These are phyloP conservation scores for Gasterosteus nipponicus DNA, from an alignment of 2,113 vertebrate genomes.

Conservation along the genomic window DNA sequence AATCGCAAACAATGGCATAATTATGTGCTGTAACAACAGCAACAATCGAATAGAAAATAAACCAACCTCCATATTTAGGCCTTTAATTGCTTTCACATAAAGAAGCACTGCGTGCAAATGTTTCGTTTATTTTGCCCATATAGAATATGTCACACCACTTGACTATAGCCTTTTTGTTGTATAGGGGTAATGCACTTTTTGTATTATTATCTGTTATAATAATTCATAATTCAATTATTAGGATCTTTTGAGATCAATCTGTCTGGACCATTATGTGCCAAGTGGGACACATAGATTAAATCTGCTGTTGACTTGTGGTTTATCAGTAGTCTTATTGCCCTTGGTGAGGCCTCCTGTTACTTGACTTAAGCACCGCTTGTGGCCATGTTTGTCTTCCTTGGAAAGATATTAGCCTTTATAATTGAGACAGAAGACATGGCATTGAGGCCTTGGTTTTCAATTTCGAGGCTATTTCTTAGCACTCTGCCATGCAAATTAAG, in stretches of 20 bases:
- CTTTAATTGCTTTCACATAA: not conserved
- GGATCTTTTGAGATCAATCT: slow-evolving; percentile 54
- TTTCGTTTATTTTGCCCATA: not conserved
- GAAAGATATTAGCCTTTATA: slow-evolving; percentile 65
- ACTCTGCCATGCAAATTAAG: slow-evolving; percentile 39
- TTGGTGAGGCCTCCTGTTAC: slow-evolving; percentile 67
- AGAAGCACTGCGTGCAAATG: not conserved
- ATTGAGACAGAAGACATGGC: slow-evolving; percentile 55
- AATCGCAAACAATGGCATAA: slow-evolving; percentile 7
- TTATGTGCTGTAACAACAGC: slow-evolving; percentile 7
- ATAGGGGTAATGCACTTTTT: not conserved
- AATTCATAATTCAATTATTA: not conserved
- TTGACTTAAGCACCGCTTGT: slow-evolving; percentile 56
- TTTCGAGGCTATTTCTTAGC: slow-evolving; percentile 53
- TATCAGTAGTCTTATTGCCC: slow-evolving; percentile 73
- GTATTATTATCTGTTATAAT: not conserved
- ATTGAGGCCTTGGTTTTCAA: slow-evolving; percentile 44
- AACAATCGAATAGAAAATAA: not conserved
- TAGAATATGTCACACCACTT: not conserved
- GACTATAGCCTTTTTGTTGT: too few relatives aligned
- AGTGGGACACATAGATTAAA: slow-evolving; percentile 67
- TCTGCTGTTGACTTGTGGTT: slow-evolving; percentile 71
- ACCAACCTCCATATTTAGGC: not conserved
- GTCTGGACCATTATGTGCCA: slow-evolving; percentile 71
- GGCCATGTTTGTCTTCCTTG: slow-evolving; percentile 65